Evolutionary conservation across 1,140 invertebrate genomes (phyloP), one percentile per base, ranked within the genome.

Genomic region (Artemia franciscana): DNA sequence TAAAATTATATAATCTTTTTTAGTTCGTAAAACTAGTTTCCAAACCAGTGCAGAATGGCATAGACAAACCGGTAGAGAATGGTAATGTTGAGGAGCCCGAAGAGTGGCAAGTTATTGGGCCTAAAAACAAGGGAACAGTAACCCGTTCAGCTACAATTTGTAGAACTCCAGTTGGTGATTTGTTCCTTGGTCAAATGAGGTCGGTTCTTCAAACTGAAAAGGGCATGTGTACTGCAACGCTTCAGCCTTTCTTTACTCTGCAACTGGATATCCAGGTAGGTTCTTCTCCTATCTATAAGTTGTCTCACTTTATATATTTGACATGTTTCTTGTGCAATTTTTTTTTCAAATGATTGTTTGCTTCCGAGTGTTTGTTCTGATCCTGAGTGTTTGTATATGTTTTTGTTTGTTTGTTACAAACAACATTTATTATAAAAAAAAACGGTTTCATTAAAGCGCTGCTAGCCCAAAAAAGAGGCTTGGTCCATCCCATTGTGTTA

Each of bases 221-320:
- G 24, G 82, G 84, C 64, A 78, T 82, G 71, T 77, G 82, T 58
- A 86, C 85, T 2, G 76, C 76, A 12, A 79, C 76, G 56, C 82
- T 93, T 62, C 86, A 94, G 72, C 91, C 91, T 3, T 96, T 95
- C 74, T 92, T 92, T 71, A 91, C 90, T 3, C 75, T 95, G 12
- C 89, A 90, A 71, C 77, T 96, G 28, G 91, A 95, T 69, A 92
- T 95, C 68, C 89, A 94, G 78, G 90, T 91, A 73, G 71, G 39
- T 18, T 18, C 21, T 51, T 15, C 39, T n/a, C n/a, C n/a, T n/a
- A n/a, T n/a, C n/a, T n/a, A n/a, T n/a, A n/a, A n/a, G n/a, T n/a
- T n/a, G n/a, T n/a, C n/a, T n/a, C n/a, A n/a, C n/a, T n/a, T n/a
- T n/a, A n/a, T n/a, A n/a, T n/a, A n/a, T n/a, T n/a, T n/a, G n/a